Evolutionary conservation across 2,888 invertebrate species (phyloP), one percentile per base, ranked within the genome.

Genomic region (Dryococelus australis): DNA sequence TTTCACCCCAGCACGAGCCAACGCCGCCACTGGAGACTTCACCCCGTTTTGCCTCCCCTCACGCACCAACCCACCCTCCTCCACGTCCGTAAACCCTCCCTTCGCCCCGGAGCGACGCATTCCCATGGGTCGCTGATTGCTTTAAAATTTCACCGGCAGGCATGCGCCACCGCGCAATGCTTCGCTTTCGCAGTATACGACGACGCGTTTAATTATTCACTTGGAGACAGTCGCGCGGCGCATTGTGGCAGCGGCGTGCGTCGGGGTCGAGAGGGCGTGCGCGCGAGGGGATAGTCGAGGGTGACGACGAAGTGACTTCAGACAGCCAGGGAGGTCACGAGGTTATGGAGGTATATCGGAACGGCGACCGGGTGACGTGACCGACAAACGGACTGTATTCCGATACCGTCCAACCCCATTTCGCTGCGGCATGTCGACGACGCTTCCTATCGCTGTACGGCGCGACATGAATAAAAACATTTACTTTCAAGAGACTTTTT

Each of bases 181-280:
- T 65, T n/a, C 65, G 20, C 1, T 8, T 51, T 65, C 65, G 65
- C 6, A 65, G 20, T 24, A 8, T 8, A 65, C 35, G 83, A 65
- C 83, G 83, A 28, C 83, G 83, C 43, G 83, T 83, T 83, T 83
- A 83, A 83, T 83, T 83, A 83, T 65, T 65, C 65, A 65, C 16
- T 0, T n/a, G 65, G 24, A 65, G 65, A 65, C 65, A 6, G 65
- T 65, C 65, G 65, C 65, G 51, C 65, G 65, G 65, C n/a, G 65
- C 65, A 65, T 24, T 83, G 83, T 83, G 43, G 24, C 27, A 16
- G 28, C 20, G 5, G 35, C 83, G 83, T 83, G 83, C 83, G 16
- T 83, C n/a, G 28, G 65, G n/a, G 20, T 65, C 65, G 65, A n/a
- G 65, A 65, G 65, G 65, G n/a, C 65, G 65, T 20, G 65, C 13